phyloP scores from a whole-genome alignment of 2,888 invertebrate genomes.

The Pyrrhia umbra region DNA sequence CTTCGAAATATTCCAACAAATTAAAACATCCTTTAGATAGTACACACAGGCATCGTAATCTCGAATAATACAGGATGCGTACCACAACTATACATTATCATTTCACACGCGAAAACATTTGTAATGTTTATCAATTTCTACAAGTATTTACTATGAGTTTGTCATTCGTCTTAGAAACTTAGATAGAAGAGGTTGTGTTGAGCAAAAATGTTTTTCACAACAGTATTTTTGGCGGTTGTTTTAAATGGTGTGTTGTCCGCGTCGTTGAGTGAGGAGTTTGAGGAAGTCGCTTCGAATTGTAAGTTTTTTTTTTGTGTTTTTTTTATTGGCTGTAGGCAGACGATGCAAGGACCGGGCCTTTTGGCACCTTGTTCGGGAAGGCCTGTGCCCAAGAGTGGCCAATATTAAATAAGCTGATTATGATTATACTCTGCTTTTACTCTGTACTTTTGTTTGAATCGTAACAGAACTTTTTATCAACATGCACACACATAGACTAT shows the following conservation, averaged over 20 bases:
- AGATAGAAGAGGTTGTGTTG: conserved; percentile 6
- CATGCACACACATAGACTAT: too few species aligned
- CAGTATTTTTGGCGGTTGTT: not conserved
- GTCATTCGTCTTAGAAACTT: conserved; percentile 16
- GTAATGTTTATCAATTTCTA: not conserved
- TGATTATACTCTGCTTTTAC: too few species aligned
- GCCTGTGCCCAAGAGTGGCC: too few species aligned
- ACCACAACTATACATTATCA: conserved; percentile 7
- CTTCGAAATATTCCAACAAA: not conserved
- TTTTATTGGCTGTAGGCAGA: not conserved
- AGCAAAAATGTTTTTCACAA: conserved; percentile 28
- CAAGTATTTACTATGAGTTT: not conserved
- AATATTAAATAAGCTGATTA: too few species aligned
- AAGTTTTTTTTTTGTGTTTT: conserved; percentile 14
- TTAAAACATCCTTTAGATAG: conserved; percentile 36
- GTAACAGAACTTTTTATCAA: too few species aligned
- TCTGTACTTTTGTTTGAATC: too few species aligned
- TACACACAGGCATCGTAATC: conserved; percentile 9
- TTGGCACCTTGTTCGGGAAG: too few species aligned
- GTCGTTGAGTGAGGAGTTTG: not conserved
- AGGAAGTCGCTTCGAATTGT: not conserved
- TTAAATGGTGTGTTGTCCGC: not conserved
- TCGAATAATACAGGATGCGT: not conserved
- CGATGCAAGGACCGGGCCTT: too few species aligned
- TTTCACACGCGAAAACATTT: not conserved